Base-by-base conservation (phyloP, 2,113 vertebrate species). In the Ammospiza caudacuta region DNA sequence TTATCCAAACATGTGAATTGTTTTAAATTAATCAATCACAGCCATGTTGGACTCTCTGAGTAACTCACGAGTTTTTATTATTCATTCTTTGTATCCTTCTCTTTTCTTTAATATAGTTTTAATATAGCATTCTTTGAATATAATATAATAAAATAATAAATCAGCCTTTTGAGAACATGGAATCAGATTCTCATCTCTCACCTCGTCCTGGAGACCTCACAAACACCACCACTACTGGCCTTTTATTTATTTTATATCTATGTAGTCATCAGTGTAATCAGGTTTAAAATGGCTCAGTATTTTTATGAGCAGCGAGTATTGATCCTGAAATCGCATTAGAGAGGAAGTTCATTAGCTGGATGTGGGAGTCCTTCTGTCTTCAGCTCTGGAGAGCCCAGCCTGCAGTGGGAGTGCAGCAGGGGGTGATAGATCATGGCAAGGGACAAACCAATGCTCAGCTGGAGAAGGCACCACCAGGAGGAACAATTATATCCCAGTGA, bases 291-390 rank as follows among this genome's bases (percentile, higher is more conserved):
- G 23, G 70, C 41, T 33, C 58, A 28, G 75, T 78, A 4, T 81
- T 84, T 13, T 63, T 39, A 64, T 96, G 93, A 93, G 79, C 77
- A 63, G 22, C n/a, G 67, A 96, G 75, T 67, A 89, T 72, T 41
- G 92, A 95, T 96, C 96, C 83, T 37, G 43, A 79, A 92, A 96
- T 97, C 31, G 1, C 54, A 90, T 97, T 96, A 96, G 83, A 73
- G 63, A 63, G 85, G 92, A 96, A 96, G 90, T 69, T 77, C 20
- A 14, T 61, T 59, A 72, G 84, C 91, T 90, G 78, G 86, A 41
- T 23, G 31, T 57, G 66, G 62, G 74, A 96, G 86, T 78, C 52
- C 63, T 87, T 86, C 2, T 57, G 5, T 61, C 62, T 54, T 68
- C 83, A 39, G 78, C 59, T 28, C 1, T 23, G 78, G n/a, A 18